Evolutionary conservation across 2,797 vertebrate species (phyloP).

Genomic region (Strix occidentalis): DNA sequence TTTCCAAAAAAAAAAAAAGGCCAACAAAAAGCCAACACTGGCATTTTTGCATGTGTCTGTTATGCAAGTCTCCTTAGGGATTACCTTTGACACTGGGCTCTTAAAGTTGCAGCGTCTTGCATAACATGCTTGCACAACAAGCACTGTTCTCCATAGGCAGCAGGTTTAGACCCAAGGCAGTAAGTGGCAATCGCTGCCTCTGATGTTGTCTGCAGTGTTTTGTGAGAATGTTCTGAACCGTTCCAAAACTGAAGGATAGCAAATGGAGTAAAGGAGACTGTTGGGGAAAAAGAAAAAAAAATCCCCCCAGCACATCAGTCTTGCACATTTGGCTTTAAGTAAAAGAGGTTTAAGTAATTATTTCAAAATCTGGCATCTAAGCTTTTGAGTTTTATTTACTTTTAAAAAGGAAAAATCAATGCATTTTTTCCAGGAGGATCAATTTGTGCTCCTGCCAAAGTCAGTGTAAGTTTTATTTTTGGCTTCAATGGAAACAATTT

Average conservation of each 20-base stretch:
- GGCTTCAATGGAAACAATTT: not conserved
- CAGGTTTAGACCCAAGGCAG: not conserved
- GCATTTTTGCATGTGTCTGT: constrained; percentile 8
- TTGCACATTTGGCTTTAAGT: not conserved
- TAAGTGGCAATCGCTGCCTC: not conserved
- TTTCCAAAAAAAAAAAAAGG: not conserved
- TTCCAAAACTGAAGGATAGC: not conserved
- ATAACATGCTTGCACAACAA: constrained; percentile 12
- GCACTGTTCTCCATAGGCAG: not conserved
- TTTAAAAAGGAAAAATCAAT: not conserved
- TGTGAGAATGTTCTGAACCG: not conserved
- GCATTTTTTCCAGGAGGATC: not conserved
- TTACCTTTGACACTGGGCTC: constrained; percentile 27
- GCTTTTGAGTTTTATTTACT: not conserved
- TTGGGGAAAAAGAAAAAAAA: not conserved
- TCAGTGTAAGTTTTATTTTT: not conserved
- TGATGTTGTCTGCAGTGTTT: not conserved
- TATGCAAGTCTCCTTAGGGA: not conserved
- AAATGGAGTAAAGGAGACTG: not conserved
- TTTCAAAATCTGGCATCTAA: not conserved
- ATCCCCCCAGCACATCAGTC: not conserved
- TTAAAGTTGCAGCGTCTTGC: constrained; percentile 28
- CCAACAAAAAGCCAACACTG: not conserved
- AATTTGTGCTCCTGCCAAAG: not conserved
- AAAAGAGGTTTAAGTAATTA: not conserved